These are phyloP conservation scores for Campodea augens DNA, from an alignment of 1,140 invertebrate species.

Conservation along the genomic window DNA sequence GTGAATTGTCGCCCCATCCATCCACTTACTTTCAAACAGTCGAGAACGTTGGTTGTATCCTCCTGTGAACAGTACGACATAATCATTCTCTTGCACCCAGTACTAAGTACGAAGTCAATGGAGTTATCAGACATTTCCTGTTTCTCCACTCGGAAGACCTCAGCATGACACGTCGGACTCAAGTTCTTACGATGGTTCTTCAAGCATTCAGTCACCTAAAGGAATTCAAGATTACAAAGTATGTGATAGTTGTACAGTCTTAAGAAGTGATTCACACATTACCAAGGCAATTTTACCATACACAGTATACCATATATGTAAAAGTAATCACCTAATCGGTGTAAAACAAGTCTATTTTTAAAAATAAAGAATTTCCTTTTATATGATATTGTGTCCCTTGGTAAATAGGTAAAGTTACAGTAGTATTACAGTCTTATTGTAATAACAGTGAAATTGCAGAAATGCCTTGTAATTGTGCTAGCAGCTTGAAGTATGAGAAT, in stretches of 20 bases:
- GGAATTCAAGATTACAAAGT: slow-evolving; percentile 9
- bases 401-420: too few species aligned
- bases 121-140: slow-evolving; percentile 68
- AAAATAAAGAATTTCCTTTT: too few species aligned
- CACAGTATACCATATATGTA: neutral
- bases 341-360: neutral
- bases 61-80: slow-evolving; percentile 52
- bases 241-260: slow-evolving; percentile 7
- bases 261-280: slow-evolving; percentile 1
- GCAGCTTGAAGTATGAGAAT: too few species aligned
- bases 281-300: neutral
- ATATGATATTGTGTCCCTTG: too few species aligned
- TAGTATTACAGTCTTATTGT: too few species aligned
- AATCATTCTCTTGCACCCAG: slow-evolving; percentile 65
- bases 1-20: slow-evolving; percentile 22
- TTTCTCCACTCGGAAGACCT: slow-evolving; percentile 63
- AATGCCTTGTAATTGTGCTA: too few species aligned
- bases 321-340: neutral
- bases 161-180: slow-evolving; percentile 46
- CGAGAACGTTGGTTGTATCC: slow-evolving; percentile 43
- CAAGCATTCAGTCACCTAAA: slow-evolving; percentile 69
- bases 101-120: slow-evolving; percentile 64
- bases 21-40: slow-evolving; percentile 33
- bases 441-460: too few species aligned
- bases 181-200: slow-evolving; percentile 47